Evolutionary conservation across 2,888 invertebrate genomes (phyloP), one percentile per base, ranked within the genome.

Genomic region (Microctonus aethiopoides): DNA sequence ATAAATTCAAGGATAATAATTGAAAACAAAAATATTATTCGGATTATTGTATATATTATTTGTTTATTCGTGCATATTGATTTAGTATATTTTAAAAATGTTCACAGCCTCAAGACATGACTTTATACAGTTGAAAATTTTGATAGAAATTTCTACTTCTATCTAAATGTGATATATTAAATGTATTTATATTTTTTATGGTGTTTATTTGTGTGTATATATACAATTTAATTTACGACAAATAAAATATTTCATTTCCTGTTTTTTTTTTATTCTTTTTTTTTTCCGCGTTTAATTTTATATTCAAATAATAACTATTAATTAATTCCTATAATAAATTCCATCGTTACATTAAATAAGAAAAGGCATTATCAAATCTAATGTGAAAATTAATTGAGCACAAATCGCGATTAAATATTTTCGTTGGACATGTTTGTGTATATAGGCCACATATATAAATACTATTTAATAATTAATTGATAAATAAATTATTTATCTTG

Each of bases 111-210:
- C 46, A n/a, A 16, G 16, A 46, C 4, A 46, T 46, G 16, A 46
- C n/a, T 46, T 46, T 46, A 46, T 46, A 46, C 46, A 46, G 7
- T 46, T 46, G 46, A 46, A 46, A 46, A 46, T 46, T 46, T 46
- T 6, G 16, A 46, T 46, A 46, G 46, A 46, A 46, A 46, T 16
- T n/a, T 46, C 16, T 46, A 46, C 16, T 16, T 46, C 9, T 46
- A 46, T 46, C 20, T 46, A 20, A 46, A 46, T 7, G 46, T 46
- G 46, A 46, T 46, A 9, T 46, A 46, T 11, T 11, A 32, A 4
- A n/a, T 46, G 0, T 46, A 2, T n/a, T 1, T n/a, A 5, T 1
- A 5, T 7, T 6, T n/a, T 46, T 46, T 9, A 7, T 46, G 3
- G 16, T 46, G 6, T n/a, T 46, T n/a, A 6, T 16, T 20, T n/a